A percentile compares a stretch with the other conserved stretches of the same genome.
Evolutionary conservation across 2,113 vertebrate species (phyloP).

Genomic region (Seriola rivoliana): DNA sequence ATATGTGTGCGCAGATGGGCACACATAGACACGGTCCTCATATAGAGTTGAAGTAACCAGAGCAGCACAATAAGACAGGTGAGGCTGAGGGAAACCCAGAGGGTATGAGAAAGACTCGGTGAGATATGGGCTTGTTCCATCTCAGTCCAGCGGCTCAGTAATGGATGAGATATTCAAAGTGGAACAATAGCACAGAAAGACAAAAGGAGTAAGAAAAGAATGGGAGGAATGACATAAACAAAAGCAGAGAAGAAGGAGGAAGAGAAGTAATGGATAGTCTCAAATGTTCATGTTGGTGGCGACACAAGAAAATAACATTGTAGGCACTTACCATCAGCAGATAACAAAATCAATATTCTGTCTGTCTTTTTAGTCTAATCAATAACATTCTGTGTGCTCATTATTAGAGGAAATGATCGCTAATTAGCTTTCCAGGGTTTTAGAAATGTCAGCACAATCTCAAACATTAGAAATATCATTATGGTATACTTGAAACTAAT

Average conservation of each 20-base stretch:
- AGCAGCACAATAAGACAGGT: constrained; percentile 37
- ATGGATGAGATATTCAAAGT: constrained; percentile 40
- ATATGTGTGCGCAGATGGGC: constrained; percentile 12
- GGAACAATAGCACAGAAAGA: constrained; percentile 23
- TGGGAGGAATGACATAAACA: background rate
- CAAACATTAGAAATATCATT: constrained; percentile 57
- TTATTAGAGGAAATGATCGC: constrained; percentile 69
- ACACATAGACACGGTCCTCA: constrained; percentile 24
- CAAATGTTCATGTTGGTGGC: constrained; percentile 40
- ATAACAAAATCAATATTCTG: constrained; percentile 71
- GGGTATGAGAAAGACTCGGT: constrained; percentile 36
- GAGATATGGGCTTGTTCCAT: constrained; percentile 55
- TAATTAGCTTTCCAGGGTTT: constrained; percentile 72
- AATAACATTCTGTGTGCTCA: constrained; percentile 56
- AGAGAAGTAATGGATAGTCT: constrained; percentile 32
- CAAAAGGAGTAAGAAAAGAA: background rate
- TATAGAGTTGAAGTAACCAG: constrained; percentile 35
- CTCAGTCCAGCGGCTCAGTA: constrained; percentile 43
- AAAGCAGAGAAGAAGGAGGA: constrained; percentile 4
- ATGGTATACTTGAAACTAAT: constrained; percentile 30
- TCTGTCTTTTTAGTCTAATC: constrained; percentile 72
- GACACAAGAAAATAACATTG: constrained; percentile 57
- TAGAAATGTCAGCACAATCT: constrained; percentile 71
- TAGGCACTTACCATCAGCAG: constrained; percentile 57
- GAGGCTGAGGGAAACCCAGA: constrained; percentile 41